Conservation (phyloP, 2,113 vertebrate species). For the Tapirus terrestris region DNA sequence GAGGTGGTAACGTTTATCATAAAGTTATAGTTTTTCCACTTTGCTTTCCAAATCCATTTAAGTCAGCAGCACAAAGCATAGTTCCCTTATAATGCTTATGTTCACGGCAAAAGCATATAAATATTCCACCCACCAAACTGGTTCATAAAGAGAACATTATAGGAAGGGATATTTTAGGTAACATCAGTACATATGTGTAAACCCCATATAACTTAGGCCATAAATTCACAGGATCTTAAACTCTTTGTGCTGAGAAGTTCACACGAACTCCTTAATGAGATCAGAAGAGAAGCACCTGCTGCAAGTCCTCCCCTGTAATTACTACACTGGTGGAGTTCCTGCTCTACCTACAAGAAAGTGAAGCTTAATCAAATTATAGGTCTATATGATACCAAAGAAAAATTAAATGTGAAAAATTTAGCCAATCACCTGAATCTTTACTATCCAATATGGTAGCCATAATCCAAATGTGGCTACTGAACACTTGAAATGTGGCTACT, state of each 20-base stretch:
- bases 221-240: conserved; percentile 70
- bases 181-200: conserved; percentile 73
- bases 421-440: neutral
- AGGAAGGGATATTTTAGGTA: conserved; percentile 79
- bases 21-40: conserved; percentile 83
- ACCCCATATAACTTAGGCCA: conserved; percentile 57
- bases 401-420: conserved; percentile 23
- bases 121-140: conserved; percentile 74
- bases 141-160: conserved; percentile 76
- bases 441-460: neutral
- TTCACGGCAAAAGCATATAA: conserved; percentile 75
- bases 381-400: neutral
- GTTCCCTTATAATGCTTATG: conserved; percentile 74
- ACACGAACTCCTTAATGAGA: conserved; percentile 75
- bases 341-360: conserved; percentile 20
- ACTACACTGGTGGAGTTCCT: neutral
- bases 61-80: conserved; percentile 79
- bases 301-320: conserved; percentile 14
- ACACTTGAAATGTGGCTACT: neutral
- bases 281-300: conserved; percentile 73
- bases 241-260: conserved; percentile 48
- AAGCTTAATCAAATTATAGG: conserved; percentile 50
- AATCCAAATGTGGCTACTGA: neutral
- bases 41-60: conserved; percentile 81
- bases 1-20: conserved; percentile 79